A percentile compares a stretch with the other conserved stretches of the same genome.
Evolutionary conservation across 2,113 vertebrate genomes (phyloP).

Genomic region (Anolis carolinensis): DNA sequence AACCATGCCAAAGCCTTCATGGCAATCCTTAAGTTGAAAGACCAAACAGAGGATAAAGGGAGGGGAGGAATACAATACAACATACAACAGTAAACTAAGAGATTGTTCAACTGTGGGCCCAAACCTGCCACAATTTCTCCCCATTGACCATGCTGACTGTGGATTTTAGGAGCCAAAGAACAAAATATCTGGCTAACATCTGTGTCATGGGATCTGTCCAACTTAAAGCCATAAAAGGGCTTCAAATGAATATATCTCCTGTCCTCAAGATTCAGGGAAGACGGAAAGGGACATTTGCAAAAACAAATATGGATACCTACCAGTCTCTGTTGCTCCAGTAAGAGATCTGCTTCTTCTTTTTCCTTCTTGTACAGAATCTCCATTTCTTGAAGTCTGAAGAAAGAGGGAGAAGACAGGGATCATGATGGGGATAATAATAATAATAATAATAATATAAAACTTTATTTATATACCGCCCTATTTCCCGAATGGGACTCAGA

Average conservation of each 20-base stretch:
- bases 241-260: constrained; percentile 38
- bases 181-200: background rate
- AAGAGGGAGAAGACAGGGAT: constrained; percentile 5
- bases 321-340: constrained; percentile 97
- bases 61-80: background rate
- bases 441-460: too few species aligned
- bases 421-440: too few species aligned
- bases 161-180: background rate
- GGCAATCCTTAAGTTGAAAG: constrained; percentile 34
- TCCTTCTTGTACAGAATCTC: constrained; percentile 99
- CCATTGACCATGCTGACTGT: background rate
- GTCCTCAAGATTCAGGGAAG: constrained; percentile 54
- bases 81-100: constrained; percentile 30
- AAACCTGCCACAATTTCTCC: too few species aligned
- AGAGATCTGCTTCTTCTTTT: constrained; percentile 97
- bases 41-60: constrained; percentile 1
- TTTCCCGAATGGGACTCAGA: too few species aligned
- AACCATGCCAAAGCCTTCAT: constrained; percentile 75
- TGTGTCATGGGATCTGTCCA: constrained; percentile 3
- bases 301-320: constrained; percentile 76
- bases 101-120: background rate
- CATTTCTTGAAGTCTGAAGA: constrained; percentile 94
- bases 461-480: too few species aligned
- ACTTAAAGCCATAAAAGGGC: background rate
- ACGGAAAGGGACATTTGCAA: constrained; percentile 55